These are phyloP conservation scores for Nasua narica DNA, from an alignment of 2,797 vertebrate genomes.

Conservation along the genomic window DNA sequence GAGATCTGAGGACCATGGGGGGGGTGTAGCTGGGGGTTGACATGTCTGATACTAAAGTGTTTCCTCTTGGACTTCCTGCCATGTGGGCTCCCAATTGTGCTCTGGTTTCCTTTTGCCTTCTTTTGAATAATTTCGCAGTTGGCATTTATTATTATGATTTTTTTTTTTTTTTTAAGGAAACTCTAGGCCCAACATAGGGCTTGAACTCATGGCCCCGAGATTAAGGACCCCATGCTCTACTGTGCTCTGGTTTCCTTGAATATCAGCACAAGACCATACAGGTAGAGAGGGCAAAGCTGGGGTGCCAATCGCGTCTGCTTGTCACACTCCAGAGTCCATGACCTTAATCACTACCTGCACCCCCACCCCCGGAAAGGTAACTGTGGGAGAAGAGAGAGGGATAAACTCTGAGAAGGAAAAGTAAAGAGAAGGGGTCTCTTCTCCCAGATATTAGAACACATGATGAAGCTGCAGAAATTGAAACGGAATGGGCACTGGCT, in stretches of 20 bases:
- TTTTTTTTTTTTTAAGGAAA: not conserved
- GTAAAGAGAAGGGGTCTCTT: not conserved
- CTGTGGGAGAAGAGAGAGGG: not conserved
- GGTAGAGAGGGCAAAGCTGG: not conserved
- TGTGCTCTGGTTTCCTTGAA: not conserved
- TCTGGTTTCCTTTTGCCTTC: not conserved
- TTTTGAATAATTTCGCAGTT: not conserved
- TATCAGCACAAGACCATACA: not conserved
- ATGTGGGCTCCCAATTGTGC: not conserved
- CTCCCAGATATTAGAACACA: not conserved
- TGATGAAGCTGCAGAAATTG: not conserved
- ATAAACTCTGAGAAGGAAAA: not conserved
- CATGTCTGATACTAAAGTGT: not conserved
- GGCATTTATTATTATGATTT: not conserved
- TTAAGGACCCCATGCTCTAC: not conserved
- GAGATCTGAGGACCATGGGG: not conserved
- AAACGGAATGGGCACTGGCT: not conserved
- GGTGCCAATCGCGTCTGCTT: not conserved
- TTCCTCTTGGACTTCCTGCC: not conserved
- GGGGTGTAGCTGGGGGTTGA: not conserved
- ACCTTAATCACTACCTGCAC: not conserved
- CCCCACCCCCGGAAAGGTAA: not conserved
- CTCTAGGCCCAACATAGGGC: not conserved
- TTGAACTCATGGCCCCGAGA: not conserved
- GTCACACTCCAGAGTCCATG: not conserved